Base-by-base conservation (phyloP, 1,140 invertebrate species). In the Mamestra configurata region DNA sequence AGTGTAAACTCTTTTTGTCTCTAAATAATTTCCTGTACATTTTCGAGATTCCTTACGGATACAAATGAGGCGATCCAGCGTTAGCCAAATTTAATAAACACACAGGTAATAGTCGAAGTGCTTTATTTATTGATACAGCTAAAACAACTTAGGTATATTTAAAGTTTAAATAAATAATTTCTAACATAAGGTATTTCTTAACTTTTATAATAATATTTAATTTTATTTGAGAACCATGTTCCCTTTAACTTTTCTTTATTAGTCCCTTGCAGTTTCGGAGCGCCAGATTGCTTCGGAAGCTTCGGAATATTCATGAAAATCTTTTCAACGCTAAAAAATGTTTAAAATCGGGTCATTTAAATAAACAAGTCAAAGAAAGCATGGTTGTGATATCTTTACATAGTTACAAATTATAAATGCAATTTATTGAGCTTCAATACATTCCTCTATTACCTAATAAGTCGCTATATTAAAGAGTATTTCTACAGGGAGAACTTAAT, bases 401-500 rank as follows among this genome's bases (percentile, higher is more conserved):
- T 75, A 78, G 10, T 37, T 61, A 75, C 37, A 51, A 81, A 80
- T 64, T 70, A 88, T 89, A 90, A 89, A 91, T 91, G 89, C 88
- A 89, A 81, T 80, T 31, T 31, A 31, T 86, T 89, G 86, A 86
- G 84, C 83, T 83, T 61, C 55, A 8, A 49, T 61, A 76, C 57
- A 72, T 61, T 46, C 22, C 15, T 61, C 10, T 35, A 71, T 22
- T 43, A 24, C 18, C 53, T 75, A 61, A 72, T 10, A 40, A 4
- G 6, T 22, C 13, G 37, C 20, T 37, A 24, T 11, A 15, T 6
- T 24, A 31, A 24, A 15, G 72, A 75, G 55, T 75, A 75, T 75
- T 75, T n/a, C 35, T 61, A 75, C 55, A 61, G 55, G 40, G 31
- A 24, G n/a, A 40, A 24, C 27, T 20, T 37, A 24, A 46, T 22